Percentiles rank a stretch among this genome's conserved stretches.
Evolutionary conservation across 2,113 vertebrate species (phyloP).

Genomic region (Camelus dromedarius): DNA sequence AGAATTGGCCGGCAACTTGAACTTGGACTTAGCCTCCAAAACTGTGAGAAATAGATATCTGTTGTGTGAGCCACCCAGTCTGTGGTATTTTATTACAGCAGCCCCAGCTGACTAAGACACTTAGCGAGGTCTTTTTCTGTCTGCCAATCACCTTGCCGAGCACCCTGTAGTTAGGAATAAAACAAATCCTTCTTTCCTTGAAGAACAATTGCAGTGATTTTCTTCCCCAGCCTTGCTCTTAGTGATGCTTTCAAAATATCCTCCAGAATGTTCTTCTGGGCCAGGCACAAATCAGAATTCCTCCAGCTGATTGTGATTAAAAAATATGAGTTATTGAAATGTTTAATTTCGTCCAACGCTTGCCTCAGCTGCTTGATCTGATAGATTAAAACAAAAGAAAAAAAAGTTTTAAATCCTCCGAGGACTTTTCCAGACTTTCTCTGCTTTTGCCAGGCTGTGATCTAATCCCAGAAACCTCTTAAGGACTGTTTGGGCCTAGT

Average conservation of each 20-base stretch:
- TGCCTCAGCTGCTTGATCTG: slow-evolving; percentile 71
- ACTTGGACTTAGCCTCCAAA: not conserved
- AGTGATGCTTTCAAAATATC: slow-evolving; percentile 69
- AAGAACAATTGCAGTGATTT: slow-evolving; percentile 41
- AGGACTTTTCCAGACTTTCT: slow-evolving; percentile 72
- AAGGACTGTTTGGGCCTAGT: slow-evolving; percentile 68
- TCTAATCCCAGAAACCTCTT: slow-evolving; percentile 80
- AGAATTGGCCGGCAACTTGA: not conserved
- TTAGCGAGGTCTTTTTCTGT: not conserved
- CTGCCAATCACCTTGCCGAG: not conserved
- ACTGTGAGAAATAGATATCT: not conserved
- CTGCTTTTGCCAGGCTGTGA: slow-evolving; percentile 81
- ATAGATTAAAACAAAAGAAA: slow-evolving; percentile 68
- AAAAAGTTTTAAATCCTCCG: slow-evolving; percentile 54
- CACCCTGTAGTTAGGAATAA: not conserved
- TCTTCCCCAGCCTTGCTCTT: not conserved
- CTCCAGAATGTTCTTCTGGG: slow-evolving; percentile 66
- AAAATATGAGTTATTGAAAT: slow-evolving; percentile 77
- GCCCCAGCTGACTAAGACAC: not conserved
- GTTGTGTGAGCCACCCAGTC: not conserved
- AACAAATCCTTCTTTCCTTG: not conserved
- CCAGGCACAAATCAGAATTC: slow-evolving; percentile 41
- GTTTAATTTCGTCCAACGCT: slow-evolving; percentile 75
- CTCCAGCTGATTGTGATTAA: slow-evolving; percentile 75
- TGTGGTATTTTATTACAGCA: no score